Base-by-base conservation (phyloP, 1,140 invertebrate species). In the Caerostris darwini region DNA sequence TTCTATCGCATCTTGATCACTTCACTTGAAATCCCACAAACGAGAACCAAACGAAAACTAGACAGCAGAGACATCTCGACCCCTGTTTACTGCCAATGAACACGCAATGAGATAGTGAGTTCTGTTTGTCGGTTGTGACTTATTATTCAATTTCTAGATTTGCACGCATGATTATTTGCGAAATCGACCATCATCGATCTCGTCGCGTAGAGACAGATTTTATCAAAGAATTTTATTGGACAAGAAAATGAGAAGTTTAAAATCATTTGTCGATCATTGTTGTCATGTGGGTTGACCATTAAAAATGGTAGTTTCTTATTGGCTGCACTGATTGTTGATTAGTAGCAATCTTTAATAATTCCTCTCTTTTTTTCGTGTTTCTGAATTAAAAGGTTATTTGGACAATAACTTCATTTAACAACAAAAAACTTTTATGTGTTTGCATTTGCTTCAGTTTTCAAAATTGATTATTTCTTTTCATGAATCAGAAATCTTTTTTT, bases 91-190 rank as follows among this genome's bases (percentile, higher is more conserved):
- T 77, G 50, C 71, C 50, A 77, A 8, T 7, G 8, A 77, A 77
- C 71, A 77, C 71, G 71, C 71, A 77, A 64, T 34, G 10, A 64
- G 17, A 64, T 53, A 12, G 71, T 34, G 34, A 77, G 34, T 12
- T 50, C 12, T 77, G 71, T 34, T 34, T 34, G 34, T 12, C 50
- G 71, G 71, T 77, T 77, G 7, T 50, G 71, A 77, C 71, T 77
- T 77, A 77, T 77, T 77, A 77, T 77, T 77, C 71, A 77, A 77
- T 77, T 77, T 34, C 10, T 77, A 5, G 71, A 77, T 77, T 34
- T 50, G 8, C 69, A 77, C 71, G 71, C 71, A 77, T 50, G 71
- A 77, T 77, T 77, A 77, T 77, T 77, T 77, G 34, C 3, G 7
- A 34, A 77, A 77, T 77, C 71, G 71, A 77, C 71, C 71, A 53